Percentiles rank a stretch among this genome's conserved stretches.
Conservation (phyloP, 53 echinoderm and acorn worm species). For the Astropecten irregularis region DNA sequence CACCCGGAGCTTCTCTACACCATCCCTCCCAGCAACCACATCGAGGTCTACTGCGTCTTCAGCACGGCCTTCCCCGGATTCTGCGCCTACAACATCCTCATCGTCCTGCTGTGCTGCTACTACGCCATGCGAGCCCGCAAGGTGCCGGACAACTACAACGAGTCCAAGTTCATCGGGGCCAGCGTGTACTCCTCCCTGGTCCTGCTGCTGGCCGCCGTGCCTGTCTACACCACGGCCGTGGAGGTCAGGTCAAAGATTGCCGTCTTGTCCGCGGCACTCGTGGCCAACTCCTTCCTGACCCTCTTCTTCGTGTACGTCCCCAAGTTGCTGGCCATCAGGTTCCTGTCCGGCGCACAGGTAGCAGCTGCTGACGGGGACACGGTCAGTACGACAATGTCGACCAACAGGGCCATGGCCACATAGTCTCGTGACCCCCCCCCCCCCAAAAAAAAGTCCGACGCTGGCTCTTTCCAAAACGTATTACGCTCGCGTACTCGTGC, state of each 20-base stretch:
- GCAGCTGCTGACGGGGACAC: background rate
- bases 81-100: constrained; percentile 47
- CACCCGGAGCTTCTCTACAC: constrained; percentile 13
- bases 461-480: too few species aligned
- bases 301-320: constrained; percentile 36
- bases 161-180: too few species aligned
- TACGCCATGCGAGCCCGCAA: constrained; percentile 52
- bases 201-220: constrained; percentile 34
- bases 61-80: constrained; percentile 12
- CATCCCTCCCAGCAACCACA: constrained; percentile 21
- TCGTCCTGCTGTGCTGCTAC: constrained; percentile 51
- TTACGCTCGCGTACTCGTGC: too few species aligned
- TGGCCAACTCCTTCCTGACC: constrained; percentile 23
- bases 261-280: background rate
- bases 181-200: constrained; percentile 55
- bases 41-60: constrained; percentile 44
- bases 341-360: background rate
- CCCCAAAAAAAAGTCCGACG: too few species aligned
- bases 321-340: constrained; percentile 33
- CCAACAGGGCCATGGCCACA: background rate
- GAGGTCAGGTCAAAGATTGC: constrained; percentile 28
- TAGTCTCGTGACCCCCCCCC: too few species aligned
- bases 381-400: background rate
- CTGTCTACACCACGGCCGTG: constrained; percentile 41
- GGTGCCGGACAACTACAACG: constrained; percentile 60